Evolutionary conservation across 2,113 vertebrate genomes (phyloP), one percentile per base, ranked within the genome.

Genomic region (Carassius gibelio): DNA sequence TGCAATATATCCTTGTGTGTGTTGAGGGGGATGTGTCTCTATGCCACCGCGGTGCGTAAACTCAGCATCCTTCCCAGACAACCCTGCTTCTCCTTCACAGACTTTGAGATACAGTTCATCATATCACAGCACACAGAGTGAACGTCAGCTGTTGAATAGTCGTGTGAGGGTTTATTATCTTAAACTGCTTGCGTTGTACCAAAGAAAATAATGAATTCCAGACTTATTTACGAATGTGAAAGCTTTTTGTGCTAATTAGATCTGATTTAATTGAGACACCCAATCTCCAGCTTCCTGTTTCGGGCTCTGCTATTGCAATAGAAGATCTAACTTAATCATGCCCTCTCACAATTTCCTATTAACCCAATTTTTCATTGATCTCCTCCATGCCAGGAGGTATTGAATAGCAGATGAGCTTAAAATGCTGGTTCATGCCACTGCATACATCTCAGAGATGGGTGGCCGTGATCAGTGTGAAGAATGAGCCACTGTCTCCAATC

Each of bases 301-400:
- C 77, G 52, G 68, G 77, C 64, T 81, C 75, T 34, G 48, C 4
- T 10, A 87, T 81, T 92, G 89, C 17, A 6, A 57, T 87, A 90
- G 90, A 90, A 86, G 71, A 88, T 34, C 55, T 90, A 94, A 93
- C 88, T 90, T 86, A 90, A 93, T 94, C 86, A 92, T 80, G 83
- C 75, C 83, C 71, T 89, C 87, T 76, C 82, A 85, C 84, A 89
- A 89, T 91, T 90, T 89, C 83, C 91, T 92, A 90, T 92, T 71
- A 90, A 88, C 72, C 77, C 76, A 88, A 90, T 90, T 85, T 84
- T 87, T 68, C 81, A 93, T 90, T 91, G 91, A 94, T 93, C 89
- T 81, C 59, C 71, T 64, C 74, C 81, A 71, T 74, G 50, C 82
- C 80, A 86, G 90, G 88, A 90, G 88, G 86, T 88, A 89, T 91